A percentile compares a stretch with the other conserved stretches of the same genome.
These are phyloP conservation scores for Andrena chrysosceles DNA, from an alignment of 2,888 invertebrate species.

Conservation along the genomic window DNA sequence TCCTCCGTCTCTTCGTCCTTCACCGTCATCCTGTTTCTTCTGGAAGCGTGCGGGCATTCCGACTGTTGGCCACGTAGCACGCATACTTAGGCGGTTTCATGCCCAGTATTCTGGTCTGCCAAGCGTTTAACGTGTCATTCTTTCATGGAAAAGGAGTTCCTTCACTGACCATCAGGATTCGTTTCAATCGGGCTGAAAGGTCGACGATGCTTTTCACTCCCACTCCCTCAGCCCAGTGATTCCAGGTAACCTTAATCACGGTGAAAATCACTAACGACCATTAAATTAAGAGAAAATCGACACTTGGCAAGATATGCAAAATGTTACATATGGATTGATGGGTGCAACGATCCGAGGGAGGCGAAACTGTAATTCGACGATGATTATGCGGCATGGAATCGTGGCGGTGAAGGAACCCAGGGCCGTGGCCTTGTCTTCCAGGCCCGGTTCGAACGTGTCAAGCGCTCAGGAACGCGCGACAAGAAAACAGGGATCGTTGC, in stretches of 20 bases:
- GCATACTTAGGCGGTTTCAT: slow-evolving; percentile 74
- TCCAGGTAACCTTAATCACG: neutral
- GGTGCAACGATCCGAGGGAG: neutral
- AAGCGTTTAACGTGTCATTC: slow-evolving; percentile 54
- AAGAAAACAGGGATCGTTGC: slow-evolving; percentile 74
- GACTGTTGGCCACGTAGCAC: slow-evolving; percentile 73
- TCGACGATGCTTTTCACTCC: neutral
- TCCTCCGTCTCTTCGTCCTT: neutral
- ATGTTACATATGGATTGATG: neutral
- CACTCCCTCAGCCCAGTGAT: no score
- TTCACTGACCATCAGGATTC: neutral
- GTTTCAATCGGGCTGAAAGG: neutral
- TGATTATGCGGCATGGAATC: slow-evolving; percentile 24
- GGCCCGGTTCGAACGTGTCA: slow-evolving; percentile 69
- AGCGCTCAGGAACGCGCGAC: slow-evolving; percentile 62
- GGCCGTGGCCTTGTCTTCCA: slow-evolving; percentile 70
- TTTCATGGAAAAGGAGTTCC: slow-evolving; percentile 49
- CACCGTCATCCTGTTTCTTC: slow-evolving; percentile 23
- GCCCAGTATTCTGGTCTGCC: slow-evolving; percentile 60
- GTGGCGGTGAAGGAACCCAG: slow-evolving; percentile 48
- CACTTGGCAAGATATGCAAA: neutral
- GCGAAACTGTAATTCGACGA: slow-evolving; percentile 12
- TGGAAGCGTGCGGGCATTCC: slow-evolving; percentile 75
- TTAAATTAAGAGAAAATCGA: neutral
- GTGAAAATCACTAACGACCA: neutral